Evolutionary conservation across 2,797 vertebrate species (phyloP).

Genomic region (Scolopax bukidnonensis): DNA sequence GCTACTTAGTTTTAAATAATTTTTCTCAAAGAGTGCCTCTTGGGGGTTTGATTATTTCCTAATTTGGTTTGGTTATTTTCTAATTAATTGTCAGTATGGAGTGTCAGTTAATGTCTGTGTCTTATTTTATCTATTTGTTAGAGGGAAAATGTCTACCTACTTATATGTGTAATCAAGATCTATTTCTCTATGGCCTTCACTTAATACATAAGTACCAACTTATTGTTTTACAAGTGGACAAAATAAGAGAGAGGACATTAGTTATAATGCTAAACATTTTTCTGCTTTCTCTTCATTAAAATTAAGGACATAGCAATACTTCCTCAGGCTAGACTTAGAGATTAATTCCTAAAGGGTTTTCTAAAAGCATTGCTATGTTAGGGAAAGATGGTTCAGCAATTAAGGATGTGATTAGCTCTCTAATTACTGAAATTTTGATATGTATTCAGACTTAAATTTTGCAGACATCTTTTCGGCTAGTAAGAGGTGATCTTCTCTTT

Average conservation of each 20-base stretch:
- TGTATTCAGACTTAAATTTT: not conserved
- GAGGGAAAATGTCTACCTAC: not conserved
- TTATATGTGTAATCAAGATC: not conserved
- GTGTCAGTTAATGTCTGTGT: not conserved
- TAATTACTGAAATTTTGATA: not conserved
- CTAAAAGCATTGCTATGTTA: not conserved
- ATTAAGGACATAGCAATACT: slow-evolving; percentile 2
- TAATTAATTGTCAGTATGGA: not conserved
- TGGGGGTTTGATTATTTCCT: not conserved
- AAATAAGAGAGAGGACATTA: not conserved
- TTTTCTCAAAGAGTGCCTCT: not conserved
- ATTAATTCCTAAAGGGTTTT: slow-evolving; percentile 14
- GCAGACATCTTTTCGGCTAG: not conserved
- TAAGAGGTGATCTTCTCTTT: not conserved
- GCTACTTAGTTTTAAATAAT: not conserved
- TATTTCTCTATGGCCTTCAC: not conserved
- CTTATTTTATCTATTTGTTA: not conserved
- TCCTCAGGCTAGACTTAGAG: slow-evolving; percentile 8
- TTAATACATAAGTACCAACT: not conserved
- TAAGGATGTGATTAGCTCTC: not conserved
- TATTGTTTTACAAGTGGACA: not conserved
- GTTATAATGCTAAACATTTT: not conserved
- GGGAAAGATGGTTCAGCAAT: not conserved
- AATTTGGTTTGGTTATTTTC: not conserved
- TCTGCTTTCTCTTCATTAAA: slow-evolving; percentile 17